phyloP scores from a whole-genome alignment of 2,113 vertebrate species.

The Cynocephalus volans region DNA sequence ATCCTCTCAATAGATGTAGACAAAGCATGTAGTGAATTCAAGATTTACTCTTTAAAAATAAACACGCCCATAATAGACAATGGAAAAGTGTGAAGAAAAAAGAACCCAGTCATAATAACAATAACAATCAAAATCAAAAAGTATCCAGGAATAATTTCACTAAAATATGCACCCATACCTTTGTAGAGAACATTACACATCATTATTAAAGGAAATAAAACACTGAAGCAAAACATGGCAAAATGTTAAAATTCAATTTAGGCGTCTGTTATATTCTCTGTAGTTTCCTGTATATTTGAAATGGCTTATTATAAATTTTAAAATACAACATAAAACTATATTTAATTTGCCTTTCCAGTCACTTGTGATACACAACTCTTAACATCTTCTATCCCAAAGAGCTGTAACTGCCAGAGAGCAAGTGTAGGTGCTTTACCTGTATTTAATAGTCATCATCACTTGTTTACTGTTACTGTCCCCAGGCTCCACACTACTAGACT shows the following conservation, averaged over 20 bases:
- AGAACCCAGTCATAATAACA: neutral
- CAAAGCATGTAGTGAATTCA: neutral
- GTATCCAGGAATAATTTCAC: neutral
- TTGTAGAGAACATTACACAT: slow-evolving; percentile 23
- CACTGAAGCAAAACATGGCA: neutral
- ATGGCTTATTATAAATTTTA: neutral
- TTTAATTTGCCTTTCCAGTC: neutral
- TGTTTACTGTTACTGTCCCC: neutral
- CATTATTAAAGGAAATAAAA: slow-evolving; percentile 16
- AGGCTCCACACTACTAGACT: neutral
- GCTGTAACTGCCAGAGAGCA: neutral
- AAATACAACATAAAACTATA: neutral
- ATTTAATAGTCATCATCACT: neutral
- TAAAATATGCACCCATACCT: neutral
- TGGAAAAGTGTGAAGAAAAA: neutral
- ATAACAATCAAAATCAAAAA: neutral
- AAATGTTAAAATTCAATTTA: neutral
- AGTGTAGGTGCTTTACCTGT: neutral
- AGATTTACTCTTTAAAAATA: slow-evolving; percentile 4
- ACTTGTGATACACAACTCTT: neutral
- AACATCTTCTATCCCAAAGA: neutral
- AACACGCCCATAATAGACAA: neutral
- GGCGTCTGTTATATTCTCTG: neutral
- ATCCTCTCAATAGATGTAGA: neutral
- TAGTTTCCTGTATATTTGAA: neutral